Conservation (phyloP, 1,140 invertebrate genomes). For the Sinonovacula constricta region DNA sequence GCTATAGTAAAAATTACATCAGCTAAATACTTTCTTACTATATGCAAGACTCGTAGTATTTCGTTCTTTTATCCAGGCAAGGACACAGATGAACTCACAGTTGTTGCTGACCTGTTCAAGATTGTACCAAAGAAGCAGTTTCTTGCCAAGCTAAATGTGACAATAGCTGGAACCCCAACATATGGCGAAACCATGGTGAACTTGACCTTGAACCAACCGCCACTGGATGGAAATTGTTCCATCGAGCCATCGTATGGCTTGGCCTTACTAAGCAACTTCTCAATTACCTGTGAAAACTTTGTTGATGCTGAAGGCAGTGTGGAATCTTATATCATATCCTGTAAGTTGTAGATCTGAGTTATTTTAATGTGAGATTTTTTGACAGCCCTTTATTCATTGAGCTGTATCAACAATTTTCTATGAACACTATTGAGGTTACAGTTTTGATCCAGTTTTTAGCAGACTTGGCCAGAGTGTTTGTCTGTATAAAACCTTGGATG, state of each 20-base stretch:
- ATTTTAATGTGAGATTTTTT: no score
- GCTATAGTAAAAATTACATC: no score
- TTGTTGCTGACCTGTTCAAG: constrained; percentile 47
- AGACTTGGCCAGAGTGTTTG: no score
- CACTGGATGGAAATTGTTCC: constrained; percentile 62
- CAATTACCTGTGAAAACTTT: constrained; percentile 55
- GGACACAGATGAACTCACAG: constrained; percentile 44
- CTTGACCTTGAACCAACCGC: constrained; percentile 62
- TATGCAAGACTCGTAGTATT: no score
- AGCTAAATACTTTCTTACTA: no score
- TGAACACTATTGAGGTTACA: no score
- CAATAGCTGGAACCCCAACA: constrained; percentile 9
- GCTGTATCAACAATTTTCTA: no score
- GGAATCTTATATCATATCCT: constrained; percentile 63
- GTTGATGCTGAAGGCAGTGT: constrained; percentile 67
- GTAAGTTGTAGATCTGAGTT: no score
- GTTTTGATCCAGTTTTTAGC: no score
- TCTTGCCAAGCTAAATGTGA: constrained; percentile 39
- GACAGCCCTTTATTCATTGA: no score
- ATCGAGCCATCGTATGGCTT: constrained; percentile 54
- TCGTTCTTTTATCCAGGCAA: constrained; percentile 56
- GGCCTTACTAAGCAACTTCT: constrained; percentile 51
- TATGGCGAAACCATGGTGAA: constrained; percentile 38
- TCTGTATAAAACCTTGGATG: no score
- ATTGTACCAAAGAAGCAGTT: constrained; percentile 33